Conservation (phyloP, 2,113 vertebrate species). For the Accipiter virgatus region DNA sequence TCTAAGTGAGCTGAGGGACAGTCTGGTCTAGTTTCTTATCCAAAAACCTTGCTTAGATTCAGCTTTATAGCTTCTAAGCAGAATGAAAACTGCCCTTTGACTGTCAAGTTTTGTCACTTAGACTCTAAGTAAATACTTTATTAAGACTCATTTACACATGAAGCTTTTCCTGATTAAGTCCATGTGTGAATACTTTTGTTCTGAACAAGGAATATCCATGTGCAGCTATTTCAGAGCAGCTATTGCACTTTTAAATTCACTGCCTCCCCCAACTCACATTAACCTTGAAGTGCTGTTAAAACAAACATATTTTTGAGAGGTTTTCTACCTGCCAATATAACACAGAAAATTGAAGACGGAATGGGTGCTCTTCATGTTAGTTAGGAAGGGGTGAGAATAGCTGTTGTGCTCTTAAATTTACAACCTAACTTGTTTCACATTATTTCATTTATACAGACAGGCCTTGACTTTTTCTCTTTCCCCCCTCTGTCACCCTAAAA, state of each 20-base stretch:
- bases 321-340: not conserved
- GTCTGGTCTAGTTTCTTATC: not conserved
- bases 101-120: not conserved
- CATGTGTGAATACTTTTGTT: not conserved
- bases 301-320: not conserved
- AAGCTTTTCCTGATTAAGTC: not conserved
- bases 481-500: not conserved
- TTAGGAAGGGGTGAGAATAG: not conserved
- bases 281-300: not conserved
- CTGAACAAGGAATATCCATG: not conserved
- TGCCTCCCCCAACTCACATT: not conserved
- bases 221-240: not conserved
- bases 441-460: not conserved
- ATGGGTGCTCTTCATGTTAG: not conserved
- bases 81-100: not conserved
- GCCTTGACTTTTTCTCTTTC: not conserved
- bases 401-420: not conserved
- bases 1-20: not conserved
- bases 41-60: not conserved
- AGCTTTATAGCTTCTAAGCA: not conserved
- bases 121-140: not conserved
- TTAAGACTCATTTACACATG: not conserved
- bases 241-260: not conserved
- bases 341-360: not conserved
- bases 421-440: not conserved